Evolutionary conservation across 2,113 vertebrate species (phyloP).

Genomic region (Cacatua alba): DNA sequence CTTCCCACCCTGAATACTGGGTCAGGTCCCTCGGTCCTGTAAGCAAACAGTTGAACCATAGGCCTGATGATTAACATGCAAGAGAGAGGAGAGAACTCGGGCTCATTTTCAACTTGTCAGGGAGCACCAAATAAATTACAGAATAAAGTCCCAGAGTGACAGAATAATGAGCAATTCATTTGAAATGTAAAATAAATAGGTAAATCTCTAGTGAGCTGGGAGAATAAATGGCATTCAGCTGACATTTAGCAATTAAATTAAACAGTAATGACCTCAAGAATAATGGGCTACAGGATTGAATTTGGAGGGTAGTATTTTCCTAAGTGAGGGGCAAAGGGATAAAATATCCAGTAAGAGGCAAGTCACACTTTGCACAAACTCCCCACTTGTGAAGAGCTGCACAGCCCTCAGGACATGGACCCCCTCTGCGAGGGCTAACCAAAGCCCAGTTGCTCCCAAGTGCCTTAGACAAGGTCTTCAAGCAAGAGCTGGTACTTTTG

Average conservation of each 20-base stretch:
- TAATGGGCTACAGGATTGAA: slow-evolving; percentile 38
- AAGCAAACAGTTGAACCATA: not conserved
- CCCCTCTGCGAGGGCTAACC: not conserved
- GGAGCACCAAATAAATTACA: slow-evolving; percentile 71
- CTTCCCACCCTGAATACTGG: not conserved
- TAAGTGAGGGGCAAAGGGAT: not conserved
- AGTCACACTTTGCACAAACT: not conserved
- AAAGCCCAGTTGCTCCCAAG: not conserved
- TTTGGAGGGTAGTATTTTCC: slow-evolving; percentile 34
- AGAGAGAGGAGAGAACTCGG: not conserved
- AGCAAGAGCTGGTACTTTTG: not conserved
- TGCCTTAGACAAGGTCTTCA: not conserved
- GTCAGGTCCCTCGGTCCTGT: not conserved
- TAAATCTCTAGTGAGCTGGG: slow-evolving; percentile 71
- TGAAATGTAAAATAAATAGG: slow-evolving; percentile 82
- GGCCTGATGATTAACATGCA: slow-evolving; percentile 41
- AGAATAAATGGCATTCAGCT: slow-evolving; percentile 74
- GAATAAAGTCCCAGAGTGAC: slow-evolving; percentile 69
- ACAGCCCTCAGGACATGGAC: not conserved
- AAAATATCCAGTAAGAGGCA: not conserved
- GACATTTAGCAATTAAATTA: slow-evolving; percentile 80
- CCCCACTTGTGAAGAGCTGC: not conserved
- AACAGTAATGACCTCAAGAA: slow-evolving; percentile 74
- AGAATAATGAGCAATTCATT: slow-evolving; percentile 77
- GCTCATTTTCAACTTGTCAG: slow-evolving; percentile 69